Evolutionary conservation across 2,888 invertebrate genomes (phyloP).

Genomic region (Nesidiocoris tenuis): DNA sequence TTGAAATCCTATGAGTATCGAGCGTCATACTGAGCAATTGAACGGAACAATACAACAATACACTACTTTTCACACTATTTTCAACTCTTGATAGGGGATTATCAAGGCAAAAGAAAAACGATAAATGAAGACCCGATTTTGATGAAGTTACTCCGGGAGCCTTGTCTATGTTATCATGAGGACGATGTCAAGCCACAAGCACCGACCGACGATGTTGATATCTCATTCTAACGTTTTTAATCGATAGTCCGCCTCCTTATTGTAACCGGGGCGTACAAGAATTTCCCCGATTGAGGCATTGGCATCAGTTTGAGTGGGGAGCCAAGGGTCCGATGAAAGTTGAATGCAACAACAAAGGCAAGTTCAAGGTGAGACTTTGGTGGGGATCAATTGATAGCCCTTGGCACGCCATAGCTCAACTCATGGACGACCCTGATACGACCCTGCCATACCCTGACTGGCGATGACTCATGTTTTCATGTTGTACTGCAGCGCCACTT

Average conservation of each 20-base stretch:
- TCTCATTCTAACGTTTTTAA: background rate
- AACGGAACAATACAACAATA: no score
- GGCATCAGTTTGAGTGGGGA: background rate
- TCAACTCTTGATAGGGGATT: no score
- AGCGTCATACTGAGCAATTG: no score
- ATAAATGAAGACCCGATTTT: no score
- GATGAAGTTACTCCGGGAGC: no score
- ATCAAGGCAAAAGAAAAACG: no score
- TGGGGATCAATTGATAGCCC: background rate
- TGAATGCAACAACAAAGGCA: conserved; percentile 1
- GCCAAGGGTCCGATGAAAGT: background rate
- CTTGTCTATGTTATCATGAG: no score
- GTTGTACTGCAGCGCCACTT: background rate
- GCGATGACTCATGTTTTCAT: background rate
- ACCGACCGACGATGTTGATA: background rate
- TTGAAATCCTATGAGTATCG: no score
- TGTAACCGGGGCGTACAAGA: background rate
- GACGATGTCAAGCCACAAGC: no score
- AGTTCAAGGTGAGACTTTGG: conserved; percentile 18
- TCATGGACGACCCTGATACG: no score
- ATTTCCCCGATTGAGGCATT: background rate
- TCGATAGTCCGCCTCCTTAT: background rate
- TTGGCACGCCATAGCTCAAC: background rate
- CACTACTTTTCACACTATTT: no score
- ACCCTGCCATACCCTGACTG: background rate